These are phyloP conservation scores for Thomomys bottae DNA, from an alignment of 2,113 vertebrate genomes.

Conservation along the genomic window DNA sequence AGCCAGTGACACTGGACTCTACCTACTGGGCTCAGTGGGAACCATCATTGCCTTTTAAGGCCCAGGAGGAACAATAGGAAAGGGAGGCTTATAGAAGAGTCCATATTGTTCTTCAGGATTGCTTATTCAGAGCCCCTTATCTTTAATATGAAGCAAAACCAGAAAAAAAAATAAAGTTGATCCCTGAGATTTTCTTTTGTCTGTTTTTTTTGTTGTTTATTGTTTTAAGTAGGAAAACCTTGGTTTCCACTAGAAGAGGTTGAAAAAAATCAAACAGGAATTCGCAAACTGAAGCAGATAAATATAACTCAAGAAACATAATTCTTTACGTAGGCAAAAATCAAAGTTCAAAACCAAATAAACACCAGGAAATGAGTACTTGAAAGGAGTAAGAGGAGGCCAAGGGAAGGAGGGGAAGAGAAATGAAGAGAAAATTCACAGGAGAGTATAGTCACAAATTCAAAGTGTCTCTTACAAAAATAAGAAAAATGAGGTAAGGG, in stretches of 20 bases:
- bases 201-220: background rate
- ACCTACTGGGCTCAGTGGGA: background rate
- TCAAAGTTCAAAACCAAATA: no score
- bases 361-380: no score
- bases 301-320: no score
- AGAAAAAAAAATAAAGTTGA: background rate
- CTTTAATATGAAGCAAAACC: background rate
- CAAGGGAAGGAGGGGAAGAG: no score
- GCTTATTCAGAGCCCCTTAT: background rate
- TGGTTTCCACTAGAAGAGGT: background rate
- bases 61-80: background rate
- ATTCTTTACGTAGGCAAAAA: no score
- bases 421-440: no score
- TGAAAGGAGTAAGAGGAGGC: no score
- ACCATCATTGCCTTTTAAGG: background rate
- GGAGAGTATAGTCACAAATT: no score
- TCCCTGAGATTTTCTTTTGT: background rate
- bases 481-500: no score
- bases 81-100: background rate
- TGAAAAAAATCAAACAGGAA: background rate
- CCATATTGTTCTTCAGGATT: background rate
- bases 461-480: no score
- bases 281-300: background rate
- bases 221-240: background rate
- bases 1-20: background rate